These are phyloP conservation scores for Microdon myrmicae DNA, from an alignment of 2,888 invertebrate species.

Conservation along the genomic window DNA sequence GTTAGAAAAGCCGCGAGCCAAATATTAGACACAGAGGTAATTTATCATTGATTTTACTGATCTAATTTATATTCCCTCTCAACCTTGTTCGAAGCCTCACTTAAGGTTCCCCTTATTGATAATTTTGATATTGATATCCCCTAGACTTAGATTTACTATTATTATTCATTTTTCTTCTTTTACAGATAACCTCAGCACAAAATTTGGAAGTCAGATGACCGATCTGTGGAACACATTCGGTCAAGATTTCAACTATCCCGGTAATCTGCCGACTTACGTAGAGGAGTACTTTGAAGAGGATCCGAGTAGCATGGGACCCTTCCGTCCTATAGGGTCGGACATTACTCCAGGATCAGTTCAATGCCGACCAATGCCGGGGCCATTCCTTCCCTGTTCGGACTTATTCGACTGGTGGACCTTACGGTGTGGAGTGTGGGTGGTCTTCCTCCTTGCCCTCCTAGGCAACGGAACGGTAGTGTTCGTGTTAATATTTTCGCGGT, in stretches of 20 bases:
- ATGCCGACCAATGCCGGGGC: constrained; percentile 88
- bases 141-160: background rate
- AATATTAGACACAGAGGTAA: too few species aligned
- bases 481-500: constrained; percentile 88
- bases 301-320: constrained; percentile 56
- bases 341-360: constrained; percentile 68
- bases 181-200: constrained; percentile 78
- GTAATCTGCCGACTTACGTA: constrained; percentile 75
- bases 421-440: constrained; percentile 96
- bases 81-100: background rate
- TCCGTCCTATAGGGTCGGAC: constrained; percentile 56
- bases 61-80: background rate
- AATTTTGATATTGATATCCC: background rate
- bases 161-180: background rate
- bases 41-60: too few species aligned
- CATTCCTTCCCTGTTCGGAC: constrained; percentile 94
- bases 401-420: constrained; percentile 98
- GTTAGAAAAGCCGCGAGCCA: too few species aligned
- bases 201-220: constrained; percentile 76
- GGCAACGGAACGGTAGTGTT: constrained; percentile 97
- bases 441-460: constrained; percentile 92
- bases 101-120: background rate
- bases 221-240: constrained; percentile 78
- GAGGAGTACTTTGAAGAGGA: constrained; percentile 80
- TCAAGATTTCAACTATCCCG: constrained; percentile 76